Evolutionary conservation across 2,113 vertebrate genomes (phyloP).

Genomic region (Myrmecobius fasciatus): DNA sequence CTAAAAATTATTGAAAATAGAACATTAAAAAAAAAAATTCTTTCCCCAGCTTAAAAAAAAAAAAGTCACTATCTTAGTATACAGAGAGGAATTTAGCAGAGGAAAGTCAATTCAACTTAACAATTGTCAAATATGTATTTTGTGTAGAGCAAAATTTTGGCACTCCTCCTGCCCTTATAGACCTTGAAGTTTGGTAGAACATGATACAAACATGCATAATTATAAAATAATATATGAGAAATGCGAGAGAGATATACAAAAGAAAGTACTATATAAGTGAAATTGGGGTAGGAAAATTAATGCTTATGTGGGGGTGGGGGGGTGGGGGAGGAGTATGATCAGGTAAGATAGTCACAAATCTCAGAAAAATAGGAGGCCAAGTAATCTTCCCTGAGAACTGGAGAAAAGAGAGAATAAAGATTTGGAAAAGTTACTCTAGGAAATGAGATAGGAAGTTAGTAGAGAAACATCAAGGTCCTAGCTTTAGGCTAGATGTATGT

Average conservation of each 20-base stretch:
- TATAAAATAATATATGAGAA: neutral
- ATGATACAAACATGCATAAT: neutral
- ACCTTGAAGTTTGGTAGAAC: neutral
- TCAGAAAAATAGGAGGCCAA: neutral
- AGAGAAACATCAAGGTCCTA: neutral
- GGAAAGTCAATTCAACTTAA: neutral
- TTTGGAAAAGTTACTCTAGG: neutral
- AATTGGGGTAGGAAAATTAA: neutral
- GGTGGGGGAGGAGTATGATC: neutral
- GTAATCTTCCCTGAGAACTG: neutral
- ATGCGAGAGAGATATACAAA: neutral
- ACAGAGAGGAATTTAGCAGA: too few relatives aligned
- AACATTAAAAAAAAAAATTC: neutral
- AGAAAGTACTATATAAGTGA: neutral
- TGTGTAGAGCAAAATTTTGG: neutral
- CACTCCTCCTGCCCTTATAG: neutral
- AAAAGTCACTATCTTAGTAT: neutral
- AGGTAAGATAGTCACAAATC: neutral
- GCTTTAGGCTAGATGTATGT: neutral
- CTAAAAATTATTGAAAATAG: neutral
- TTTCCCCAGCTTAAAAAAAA: neutral
- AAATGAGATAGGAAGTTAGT: neutral
- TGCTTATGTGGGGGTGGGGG: neutral
- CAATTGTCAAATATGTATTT: neutral
- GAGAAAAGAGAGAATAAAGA: neutral